Evolutionary conservation across 2,113 vertebrate genomes (phyloP).

Genomic region (Empidonax alnorum): DNA sequence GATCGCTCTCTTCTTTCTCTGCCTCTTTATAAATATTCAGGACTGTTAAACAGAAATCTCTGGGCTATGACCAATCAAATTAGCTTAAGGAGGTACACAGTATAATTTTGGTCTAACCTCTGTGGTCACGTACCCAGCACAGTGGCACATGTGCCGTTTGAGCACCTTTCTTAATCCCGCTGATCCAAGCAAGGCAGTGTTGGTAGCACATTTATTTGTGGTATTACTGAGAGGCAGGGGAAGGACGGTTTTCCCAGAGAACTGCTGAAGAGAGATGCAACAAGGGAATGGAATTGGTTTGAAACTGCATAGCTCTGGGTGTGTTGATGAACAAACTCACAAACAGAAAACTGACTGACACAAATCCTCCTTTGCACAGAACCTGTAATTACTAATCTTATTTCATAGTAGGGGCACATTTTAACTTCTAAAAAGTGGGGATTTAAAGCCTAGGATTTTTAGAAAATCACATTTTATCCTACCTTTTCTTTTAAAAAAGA

Average conservation of each 20-base stretch:
- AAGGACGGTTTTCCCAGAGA: neutral
- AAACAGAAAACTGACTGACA: neutral
- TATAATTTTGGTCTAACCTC: neutral
- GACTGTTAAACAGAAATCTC: neutral
- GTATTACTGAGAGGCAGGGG: neutral
- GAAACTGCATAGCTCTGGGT: neutral
- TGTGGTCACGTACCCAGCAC: neutral
- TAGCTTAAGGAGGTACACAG: neutral
- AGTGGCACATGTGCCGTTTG: neutral
- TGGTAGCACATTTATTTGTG: neutral
- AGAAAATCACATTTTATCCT: neutral
- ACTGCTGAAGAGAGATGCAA: neutral
- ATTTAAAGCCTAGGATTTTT: neutral
- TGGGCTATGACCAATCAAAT: neutral
- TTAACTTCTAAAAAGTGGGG: neutral
- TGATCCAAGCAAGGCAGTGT: neutral
- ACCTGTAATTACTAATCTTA: neutral
- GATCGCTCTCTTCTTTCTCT: neutral
- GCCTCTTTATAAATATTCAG: neutral
- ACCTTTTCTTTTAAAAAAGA: neutral
- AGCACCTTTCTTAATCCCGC: neutral
- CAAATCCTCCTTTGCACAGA: neutral
- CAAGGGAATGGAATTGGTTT: neutral
- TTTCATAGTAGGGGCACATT: neutral
- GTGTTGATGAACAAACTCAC: neutral